Base-by-base conservation (phyloP, 2,797 vertebrate species). In the Rhinatrema bivittatum region DNA sequence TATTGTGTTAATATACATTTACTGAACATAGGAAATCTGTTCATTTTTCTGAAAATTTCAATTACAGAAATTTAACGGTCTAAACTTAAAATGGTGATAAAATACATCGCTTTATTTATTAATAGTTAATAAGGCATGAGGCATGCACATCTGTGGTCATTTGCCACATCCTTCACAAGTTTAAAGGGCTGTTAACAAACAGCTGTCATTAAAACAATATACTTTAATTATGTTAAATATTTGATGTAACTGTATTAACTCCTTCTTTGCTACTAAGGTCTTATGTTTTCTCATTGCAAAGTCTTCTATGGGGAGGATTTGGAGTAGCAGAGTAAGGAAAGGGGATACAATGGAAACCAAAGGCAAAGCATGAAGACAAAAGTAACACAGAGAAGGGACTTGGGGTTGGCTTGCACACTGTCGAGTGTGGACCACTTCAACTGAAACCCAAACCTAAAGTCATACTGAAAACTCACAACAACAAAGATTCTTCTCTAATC, bases 341-440 rank as follows among this genome's bases (percentile, higher is more conserved):
- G n/a, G n/a, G n/a, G n/a, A n/a, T n/a, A n/a, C 4, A 20, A 3
- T 4, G 25, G 40, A 7, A 38, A 29, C 31, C n/a, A 46, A 25
- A 56, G 24, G 16, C 50, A 50, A 28, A 24, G 27, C 7, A 24
- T 24, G 23, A 13, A 60, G 35, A 41, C 36, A 38, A 46, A 45
- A 27, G 24, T 46, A 33, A 39, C 22, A 20, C 16, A 56, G 44
- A 39, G 16, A 9, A 46, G 29, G 13, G 48, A 32, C 12, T 26
- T 5, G 46, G 36, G n/a, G n/a, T 6, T 13, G 40, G n/a, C 35
- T 44, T 20, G 40, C 31, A 21, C 32, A 43, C 42, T 59, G 42
- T 32, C n/a, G n/a, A n/a, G n/a, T n/a, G n/a, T n/a, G n/a, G n/a
- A n/a, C n/a, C n/a, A n/a, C n/a, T n/a, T n/a, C n/a, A n/a, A n/a